Conservation (phyloP, 2,113 vertebrate species). For the Cricetomys ansorgei region DNA sequence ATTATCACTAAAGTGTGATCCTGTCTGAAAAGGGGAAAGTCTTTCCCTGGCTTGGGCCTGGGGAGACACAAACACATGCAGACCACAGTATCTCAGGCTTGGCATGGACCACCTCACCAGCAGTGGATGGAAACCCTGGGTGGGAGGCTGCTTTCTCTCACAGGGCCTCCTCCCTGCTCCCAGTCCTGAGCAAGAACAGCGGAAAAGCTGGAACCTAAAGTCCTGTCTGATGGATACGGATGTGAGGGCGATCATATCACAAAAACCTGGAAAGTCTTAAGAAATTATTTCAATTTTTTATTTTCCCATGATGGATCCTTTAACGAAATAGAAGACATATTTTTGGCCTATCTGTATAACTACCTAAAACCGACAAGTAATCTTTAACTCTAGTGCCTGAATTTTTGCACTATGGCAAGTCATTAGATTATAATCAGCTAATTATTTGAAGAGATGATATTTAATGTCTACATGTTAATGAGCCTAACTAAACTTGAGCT, state of each 20-base stretch:
- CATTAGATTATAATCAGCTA: conserved; percentile 9
- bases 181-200: neutral
- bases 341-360: neutral
- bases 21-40: neutral
- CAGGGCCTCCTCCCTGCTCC: neutral
- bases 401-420: neutral
- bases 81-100: neutral
- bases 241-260: neutral
- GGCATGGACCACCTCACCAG: neutral
- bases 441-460: neutral
- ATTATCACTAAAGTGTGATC: too few species aligned
- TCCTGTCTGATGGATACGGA: rapidly evolving
- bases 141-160: neutral
- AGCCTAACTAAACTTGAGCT: neutral
- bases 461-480: neutral
- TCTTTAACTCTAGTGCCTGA: neutral
- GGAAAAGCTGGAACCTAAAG: neutral
- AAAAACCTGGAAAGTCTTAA: neutral
- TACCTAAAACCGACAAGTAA: neutral
- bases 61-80: neutral
- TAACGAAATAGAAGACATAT: neutral
- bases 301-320: neutral
- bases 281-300: conserved; percentile 4
- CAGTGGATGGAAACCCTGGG: neutral
- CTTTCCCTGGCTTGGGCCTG: neutral